A percentile compares a stretch with the other conserved stretches of the same genome.
Evolutionary conservation across 2,888 invertebrate genomes (phyloP).

Genomic region (Lucinisca nassula): DNA sequence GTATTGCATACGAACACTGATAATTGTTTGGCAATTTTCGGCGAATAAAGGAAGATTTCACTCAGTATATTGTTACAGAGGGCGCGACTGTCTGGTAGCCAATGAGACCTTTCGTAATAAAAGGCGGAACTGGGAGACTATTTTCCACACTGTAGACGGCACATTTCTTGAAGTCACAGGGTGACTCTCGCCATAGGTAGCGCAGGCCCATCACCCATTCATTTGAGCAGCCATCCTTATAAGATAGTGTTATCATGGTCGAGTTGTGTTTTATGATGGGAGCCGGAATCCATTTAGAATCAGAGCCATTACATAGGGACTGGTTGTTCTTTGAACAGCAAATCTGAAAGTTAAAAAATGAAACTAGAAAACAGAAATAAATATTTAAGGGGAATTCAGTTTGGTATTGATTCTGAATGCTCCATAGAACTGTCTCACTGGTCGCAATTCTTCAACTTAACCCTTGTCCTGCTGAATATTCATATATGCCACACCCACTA

Average conservation of each 20-base stretch:
- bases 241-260: constrained; percentile 59
- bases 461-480: too few species aligned
- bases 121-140: constrained; percentile 76
- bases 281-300: constrained; percentile 71
- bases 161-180: constrained; percentile 77
- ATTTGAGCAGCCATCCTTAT: constrained; percentile 58
- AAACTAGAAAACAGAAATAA: too few species aligned
- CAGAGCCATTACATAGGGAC: constrained; percentile 56
- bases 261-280: constrained; percentile 61
- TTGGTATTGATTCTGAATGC: too few species aligned
- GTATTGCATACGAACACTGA: too few species aligned
- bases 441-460: too few species aligned
- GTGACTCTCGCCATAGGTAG: constrained; percentile 79
- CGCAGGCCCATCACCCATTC: constrained; percentile 70
- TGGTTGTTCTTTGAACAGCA: constrained; percentile 68
- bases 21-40: too few species aligned
- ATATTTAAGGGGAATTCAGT: too few species aligned
- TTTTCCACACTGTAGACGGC: constrained; percentile 74
- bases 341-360: constrained; percentile 41
- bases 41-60: too few species aligned
- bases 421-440: too few species aligned
- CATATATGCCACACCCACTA: too few species aligned
- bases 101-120: constrained; percentile 46
- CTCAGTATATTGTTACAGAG: too few species aligned
- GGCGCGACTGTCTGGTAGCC: neutral